A percentile compares a stretch with the other conserved stretches of the same genome.
Evolutionary conservation across 2,888 invertebrate species (phyloP).

Genomic region (Auanema sp.): DNA sequence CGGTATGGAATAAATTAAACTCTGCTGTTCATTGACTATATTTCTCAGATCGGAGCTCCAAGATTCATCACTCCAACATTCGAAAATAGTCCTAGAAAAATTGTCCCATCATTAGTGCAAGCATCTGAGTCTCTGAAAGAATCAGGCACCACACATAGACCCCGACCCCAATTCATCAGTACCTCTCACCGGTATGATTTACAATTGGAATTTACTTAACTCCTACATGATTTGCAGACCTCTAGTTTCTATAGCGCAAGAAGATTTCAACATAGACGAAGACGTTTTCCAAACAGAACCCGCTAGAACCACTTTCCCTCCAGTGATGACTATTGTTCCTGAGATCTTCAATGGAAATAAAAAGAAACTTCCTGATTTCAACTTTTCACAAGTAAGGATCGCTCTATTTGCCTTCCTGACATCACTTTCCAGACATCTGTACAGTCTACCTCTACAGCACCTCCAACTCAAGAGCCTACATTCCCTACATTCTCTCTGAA

Average conservation of each 20-base stretch:
- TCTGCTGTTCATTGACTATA: not conserved
- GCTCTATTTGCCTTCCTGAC: not conserved
- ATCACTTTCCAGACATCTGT: no score
- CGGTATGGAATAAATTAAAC: not conserved
- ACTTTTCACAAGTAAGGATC: constrained; percentile 25
- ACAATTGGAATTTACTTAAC: not conserved
- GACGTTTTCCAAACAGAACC: constrained; percentile 51
- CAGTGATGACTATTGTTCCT: constrained; percentile 57
- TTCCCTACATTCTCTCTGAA: not conserved
- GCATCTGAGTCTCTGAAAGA: constrained; percentile 15
- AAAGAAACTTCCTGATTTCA: constrained; percentile 35
- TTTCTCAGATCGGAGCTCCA: constrained; percentile 13
- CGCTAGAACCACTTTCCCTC: constrained; percentile 47
- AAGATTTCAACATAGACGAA: constrained; percentile 56
- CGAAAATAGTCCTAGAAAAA: constrained; percentile 10
- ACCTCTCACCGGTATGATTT: constrained; percentile 17
- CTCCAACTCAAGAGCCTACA: no score
- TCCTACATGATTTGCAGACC: no score
- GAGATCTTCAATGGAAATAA: constrained; percentile 29
- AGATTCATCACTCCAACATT: constrained; percentile 29
- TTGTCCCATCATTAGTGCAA: constrained; percentile 18
- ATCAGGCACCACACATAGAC: not conserved
- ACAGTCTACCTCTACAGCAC: no score
- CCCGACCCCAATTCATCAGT: constrained; percentile 20
- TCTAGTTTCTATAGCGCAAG: constrained; percentile 52